Percentiles rank a stretch among this genome's conserved stretches.
Evolutionary conservation across 2,888 invertebrate species (phyloP).

Genomic region (Lithophane ornitopus): DNA sequence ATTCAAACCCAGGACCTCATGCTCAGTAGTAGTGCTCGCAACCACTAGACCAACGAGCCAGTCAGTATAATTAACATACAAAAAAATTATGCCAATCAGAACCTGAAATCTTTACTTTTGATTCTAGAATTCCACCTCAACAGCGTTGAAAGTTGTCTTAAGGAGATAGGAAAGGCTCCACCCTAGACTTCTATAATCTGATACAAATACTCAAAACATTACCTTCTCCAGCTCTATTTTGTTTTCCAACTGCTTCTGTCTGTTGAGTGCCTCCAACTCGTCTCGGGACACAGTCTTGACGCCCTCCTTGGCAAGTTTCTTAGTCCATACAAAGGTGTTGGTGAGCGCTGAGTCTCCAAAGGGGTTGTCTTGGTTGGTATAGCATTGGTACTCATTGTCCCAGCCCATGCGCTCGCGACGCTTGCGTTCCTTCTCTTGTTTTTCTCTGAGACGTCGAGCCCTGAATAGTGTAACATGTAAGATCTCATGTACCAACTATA

Average conservation of each 20-base stretch:
- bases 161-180: neutral
- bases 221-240: conserved; percentile 97
- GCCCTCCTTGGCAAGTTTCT: conserved; percentile 98
- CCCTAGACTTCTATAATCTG: neutral
- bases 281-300: conserved; percentile 94
- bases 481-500: neutral
- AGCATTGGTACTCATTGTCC: conserved; percentile 99
- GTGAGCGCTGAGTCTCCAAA: conserved; percentile 99
- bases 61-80: neutral
- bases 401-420: conserved; percentile 98
- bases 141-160: neutral
- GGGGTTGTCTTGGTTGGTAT: conserved; percentile 99
- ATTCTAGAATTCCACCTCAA: neutral
- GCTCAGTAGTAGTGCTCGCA: neutral
- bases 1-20: neutral
- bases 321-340: conserved; percentile 98
- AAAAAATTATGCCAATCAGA: neutral
- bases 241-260: conserved; percentile 97
- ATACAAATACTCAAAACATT: neutral
- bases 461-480: conserved; percentile 63
- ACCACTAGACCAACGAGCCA: too few relatives aligned
- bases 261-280: conserved; percentile 95
- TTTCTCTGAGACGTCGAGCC: conserved; percentile 95
- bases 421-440: conserved; percentile 96
- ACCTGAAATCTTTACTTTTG: neutral